Conservation (phyloP, 2,797 vertebrate species). For the Clarias laeviceps region DNA sequence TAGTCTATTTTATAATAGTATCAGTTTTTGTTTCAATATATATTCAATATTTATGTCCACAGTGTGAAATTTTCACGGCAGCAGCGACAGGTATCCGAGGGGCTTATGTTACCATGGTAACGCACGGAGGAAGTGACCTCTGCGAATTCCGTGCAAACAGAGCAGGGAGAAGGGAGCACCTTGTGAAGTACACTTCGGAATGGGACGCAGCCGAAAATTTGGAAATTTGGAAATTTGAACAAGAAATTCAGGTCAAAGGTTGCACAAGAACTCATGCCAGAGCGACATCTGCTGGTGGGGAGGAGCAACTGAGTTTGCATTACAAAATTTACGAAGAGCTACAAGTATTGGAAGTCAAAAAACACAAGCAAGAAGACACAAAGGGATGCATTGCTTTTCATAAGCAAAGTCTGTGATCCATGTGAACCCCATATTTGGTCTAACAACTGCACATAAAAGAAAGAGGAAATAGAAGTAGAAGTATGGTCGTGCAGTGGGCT, state of each 20-base stretch:
- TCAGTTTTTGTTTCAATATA: too few species aligned
- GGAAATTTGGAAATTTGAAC: not conserved
- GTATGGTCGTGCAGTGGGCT: not conserved
- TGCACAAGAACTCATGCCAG: not conserved
- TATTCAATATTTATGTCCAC: too few species aligned
- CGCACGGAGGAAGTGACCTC: too few species aligned
- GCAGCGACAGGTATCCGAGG: too few species aligned
- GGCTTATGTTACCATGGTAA: too few species aligned
- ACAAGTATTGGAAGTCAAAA: not conserved
- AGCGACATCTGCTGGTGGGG: not conserved
- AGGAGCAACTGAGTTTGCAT: not conserved
- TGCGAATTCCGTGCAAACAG: too few species aligned
- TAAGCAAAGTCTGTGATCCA: conserved; percentile 18
- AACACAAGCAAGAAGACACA: not conserved
- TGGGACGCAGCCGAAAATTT: not conserved
- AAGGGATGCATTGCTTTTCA: conserved; percentile 22
- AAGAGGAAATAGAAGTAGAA: conserved; percentile 2
- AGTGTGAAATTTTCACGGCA: too few species aligned
- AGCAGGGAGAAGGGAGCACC: too few species aligned
- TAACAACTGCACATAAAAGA: conserved; percentile 32
- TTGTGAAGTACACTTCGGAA: too few species aligned
- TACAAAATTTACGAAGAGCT: not conserved
- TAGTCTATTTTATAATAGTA: too few species aligned
- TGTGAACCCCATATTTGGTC: not conserved
- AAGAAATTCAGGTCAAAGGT: not conserved